Base-by-base conservation (phyloP, 2,113 vertebrate genomes). In the Turnix velox region DNA sequence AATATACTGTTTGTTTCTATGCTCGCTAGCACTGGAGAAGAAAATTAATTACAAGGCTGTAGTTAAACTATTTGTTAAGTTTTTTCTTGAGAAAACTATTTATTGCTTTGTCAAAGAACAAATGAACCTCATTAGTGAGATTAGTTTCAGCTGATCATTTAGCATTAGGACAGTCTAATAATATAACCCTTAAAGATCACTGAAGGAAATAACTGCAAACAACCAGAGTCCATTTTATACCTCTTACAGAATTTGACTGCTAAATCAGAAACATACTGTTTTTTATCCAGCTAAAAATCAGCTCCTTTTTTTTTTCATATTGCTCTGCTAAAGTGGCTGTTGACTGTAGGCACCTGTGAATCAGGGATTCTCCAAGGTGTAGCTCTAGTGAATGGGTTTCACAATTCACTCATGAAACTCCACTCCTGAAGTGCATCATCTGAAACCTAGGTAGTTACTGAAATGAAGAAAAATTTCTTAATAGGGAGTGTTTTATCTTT, bases 121-220 rank as follows among this genome's bases (percentile, higher is more conserved):
- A 97, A 98, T 97, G 97, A 97, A 98, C 91, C 97, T 98, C 97
- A 97, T 98, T 98, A 98, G 83, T 77, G 84, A 97, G 97, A 97
- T 98, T 98, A 97, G 97, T 97, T 97, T 97, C 97, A 96, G 94
- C 88, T 91, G 87, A 92, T 98, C 95, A 94, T 97, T 97, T 97
- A 95, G 82, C 77, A 96, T 95, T 97, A 97, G 62, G 88, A 90
- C 35, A 91, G 90, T 85, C 84, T 97, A 97, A 97, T 95, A 97
- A 96, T 52, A 88, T 45, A 92, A 22, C 76, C 66, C 97, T 96
- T 94, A 92, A 96, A 95, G 83, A 95, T 58, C n/a, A 77, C 67
- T 78, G 79, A 90, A 84, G 62, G 62, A 96, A 97, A 97, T 95
- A 93, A 57, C 24, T 96, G 94, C 71, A 91, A 92, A 90, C 68